Base-by-base conservation (phyloP, 2,888 invertebrate species). In the Agrilus mali region DNA sequence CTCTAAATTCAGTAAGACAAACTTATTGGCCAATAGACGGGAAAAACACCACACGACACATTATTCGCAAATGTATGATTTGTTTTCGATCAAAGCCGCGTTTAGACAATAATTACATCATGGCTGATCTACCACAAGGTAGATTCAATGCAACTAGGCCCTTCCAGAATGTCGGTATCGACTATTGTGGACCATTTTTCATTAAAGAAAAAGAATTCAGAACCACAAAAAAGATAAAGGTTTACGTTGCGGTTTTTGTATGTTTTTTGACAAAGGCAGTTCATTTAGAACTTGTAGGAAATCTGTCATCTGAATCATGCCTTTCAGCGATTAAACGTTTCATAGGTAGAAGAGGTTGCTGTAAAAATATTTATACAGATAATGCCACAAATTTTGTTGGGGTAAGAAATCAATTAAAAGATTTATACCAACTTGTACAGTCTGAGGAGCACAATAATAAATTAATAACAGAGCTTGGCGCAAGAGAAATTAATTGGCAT, bases 91-190 rank as follows among this genome's bases (percentile, higher is more conserved):
- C 33, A 7, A 47, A 41, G 15, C 42, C 50, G 12, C 6, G 3
- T 5, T 17, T 17, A 36, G 14, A 33, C 31, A 16, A 42, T 3
- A 16, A 42, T 31, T 36, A 42, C 16, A 31, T 40, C 35, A 60
- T 61, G 58, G 56, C 54, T 12, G 33, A 58, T 37, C 47, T 60
- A 16, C 60, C 58, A 1, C 20, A 17, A 13, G 8, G 41, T 7
- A 38, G 59, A 27, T 51, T 56, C 1, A 47, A 40, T 3, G 49
- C 51, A 6, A 33, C 48, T 12, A 41, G 51, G 8, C 50, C 58
- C 37, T 60, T 60, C 47, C 43, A 38, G 5, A 48, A 47, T 53
- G 50, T 14, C 57, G 58, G 2, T n/a, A n/a, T n/a, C n/a, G n/a
- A n/a, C n/a, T n/a, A n/a, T n/a, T n/a, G n/a, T n/a, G n/a, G n/a